Evolutionary conservation across 2,888 invertebrate genomes (phyloP).

Genomic region (Anarsia innoxiella): DNA sequence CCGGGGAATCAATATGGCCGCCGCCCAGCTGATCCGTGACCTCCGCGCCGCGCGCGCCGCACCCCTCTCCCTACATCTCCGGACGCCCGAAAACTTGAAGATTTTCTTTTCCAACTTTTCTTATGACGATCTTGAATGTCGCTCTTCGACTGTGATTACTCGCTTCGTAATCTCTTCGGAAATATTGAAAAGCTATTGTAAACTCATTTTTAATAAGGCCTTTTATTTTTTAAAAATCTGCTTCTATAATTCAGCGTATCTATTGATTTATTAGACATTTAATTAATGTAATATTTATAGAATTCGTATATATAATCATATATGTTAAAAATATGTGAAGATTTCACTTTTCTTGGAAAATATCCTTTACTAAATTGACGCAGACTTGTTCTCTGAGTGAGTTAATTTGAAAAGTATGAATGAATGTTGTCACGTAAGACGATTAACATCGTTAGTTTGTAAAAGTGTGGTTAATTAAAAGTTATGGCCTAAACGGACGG

Average conservation of each 20-base stretch:
- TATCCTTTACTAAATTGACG: neutral
- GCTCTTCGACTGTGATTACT: conserved; percentile 6
- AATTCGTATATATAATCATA: too few species aligned
- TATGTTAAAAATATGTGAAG: too few species aligned
- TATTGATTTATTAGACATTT: too few species aligned
- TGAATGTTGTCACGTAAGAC: conserved; percentile 34
- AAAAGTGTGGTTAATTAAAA: conserved; percentile 58
- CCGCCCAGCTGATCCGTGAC: conserved; percentile 74
- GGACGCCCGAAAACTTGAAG: conserved; percentile 53
- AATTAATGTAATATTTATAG: too few species aligned
- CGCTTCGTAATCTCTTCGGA: neutral
- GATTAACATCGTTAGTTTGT: conserved; percentile 45
- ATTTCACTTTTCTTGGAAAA: neutral
- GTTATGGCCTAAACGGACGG: conserved; percentile 32
- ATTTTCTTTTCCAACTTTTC: conserved; percentile 52
- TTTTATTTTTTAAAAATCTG: too few species aligned
- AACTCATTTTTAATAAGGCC: too few species aligned
- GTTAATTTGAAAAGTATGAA: conserved; percentile 21
- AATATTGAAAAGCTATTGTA: conserved; percentile 3
- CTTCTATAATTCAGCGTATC: too few species aligned
- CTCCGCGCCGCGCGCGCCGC: conserved; percentile 50
- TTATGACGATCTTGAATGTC: conserved; percentile 39
- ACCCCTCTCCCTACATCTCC: conserved; percentile 22
- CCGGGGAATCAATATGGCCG: conserved; percentile 74
- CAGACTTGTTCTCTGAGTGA: neutral